These are phyloP conservation scores for Oscheius sp. DNA, from an alignment of 2,888 invertebrate genomes.

Conservation along the genomic window DNA sequence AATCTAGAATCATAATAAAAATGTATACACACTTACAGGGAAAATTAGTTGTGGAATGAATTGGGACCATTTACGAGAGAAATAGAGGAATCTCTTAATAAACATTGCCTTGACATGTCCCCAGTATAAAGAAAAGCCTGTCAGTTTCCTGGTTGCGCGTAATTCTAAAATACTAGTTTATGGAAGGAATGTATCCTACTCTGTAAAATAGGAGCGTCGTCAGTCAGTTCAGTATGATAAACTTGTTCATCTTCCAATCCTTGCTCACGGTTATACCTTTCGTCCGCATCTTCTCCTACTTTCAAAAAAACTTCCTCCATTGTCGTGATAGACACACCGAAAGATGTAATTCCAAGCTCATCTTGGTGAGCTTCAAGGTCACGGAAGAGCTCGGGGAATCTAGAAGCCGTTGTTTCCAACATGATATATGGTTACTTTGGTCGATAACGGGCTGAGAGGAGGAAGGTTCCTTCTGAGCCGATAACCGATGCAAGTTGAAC, in stretches of 20 bases:
- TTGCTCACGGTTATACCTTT: slow-evolving; percentile 38
- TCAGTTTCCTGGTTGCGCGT: slow-evolving; percentile 35
- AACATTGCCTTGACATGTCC: slow-evolving; percentile 62
- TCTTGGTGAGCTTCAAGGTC: slow-evolving; percentile 78
- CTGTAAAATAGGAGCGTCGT: slow-evolving; percentile 42
- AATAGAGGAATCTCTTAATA: slow-evolving; percentile 59
- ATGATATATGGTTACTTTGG: neutral
- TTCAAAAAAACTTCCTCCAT: slow-evolving; percentile 89
- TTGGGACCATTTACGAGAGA: slow-evolving; percentile 59
- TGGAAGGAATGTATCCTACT: slow-evolving; percentile 7
- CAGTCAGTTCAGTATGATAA: slow-evolving; percentile 33
- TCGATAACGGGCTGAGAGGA: slow-evolving; percentile 58
- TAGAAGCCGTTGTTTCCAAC: slow-evolving; percentile 4
- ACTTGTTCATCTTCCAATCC: slow-evolving; percentile 34
- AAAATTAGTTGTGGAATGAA: slow-evolving; percentile 61
- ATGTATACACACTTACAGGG: slow-evolving; percentile 38
- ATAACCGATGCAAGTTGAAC: slow-evolving; percentile 78
- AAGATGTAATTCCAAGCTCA: slow-evolving; percentile 79
- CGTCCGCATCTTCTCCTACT: slow-evolving; percentile 60
- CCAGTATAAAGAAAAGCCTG: slow-evolving; percentile 44
- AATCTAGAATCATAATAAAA: slow-evolving; percentile 25
- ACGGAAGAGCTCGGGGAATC: slow-evolving; percentile 77
- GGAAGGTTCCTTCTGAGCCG: slow-evolving; percentile 81
- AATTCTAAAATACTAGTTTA: slow-evolving; percentile 31
- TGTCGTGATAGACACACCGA: slow-evolving; percentile 85